A percentile compares a stretch with the other conserved stretches of the same genome.
Evolutionary conservation across 2,797 vertebrate species (phyloP).

Genomic region (Sebastiscus tertius): DNA sequence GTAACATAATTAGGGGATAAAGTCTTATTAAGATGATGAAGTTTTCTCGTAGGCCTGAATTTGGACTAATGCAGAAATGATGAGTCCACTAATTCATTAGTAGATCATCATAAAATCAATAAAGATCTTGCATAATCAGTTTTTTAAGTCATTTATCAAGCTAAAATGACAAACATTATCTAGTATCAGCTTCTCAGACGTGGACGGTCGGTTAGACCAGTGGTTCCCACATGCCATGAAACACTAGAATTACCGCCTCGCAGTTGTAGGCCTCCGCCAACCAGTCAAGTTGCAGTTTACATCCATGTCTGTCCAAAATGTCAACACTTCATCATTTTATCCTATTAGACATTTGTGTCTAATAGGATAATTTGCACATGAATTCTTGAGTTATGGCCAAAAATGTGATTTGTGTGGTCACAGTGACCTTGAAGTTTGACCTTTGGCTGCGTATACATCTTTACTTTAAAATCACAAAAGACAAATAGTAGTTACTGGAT

Average conservation of each 20-base stretch:
- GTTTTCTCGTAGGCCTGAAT: background rate
- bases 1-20: background rate
- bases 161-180: background rate
- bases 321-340: too few relatives aligned
- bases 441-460: too few relatives aligned
- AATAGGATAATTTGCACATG: too few relatives aligned
- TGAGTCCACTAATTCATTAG: background rate
- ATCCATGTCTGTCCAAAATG: too few relatives aligned
- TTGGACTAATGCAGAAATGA: background rate
- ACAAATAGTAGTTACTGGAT: too few relatives aligned
- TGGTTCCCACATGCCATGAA: background rate
- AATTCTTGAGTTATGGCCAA: too few relatives aligned
- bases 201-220: background rate
- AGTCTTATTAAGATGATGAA: background rate
- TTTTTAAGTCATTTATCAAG: background rate
- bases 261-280: accelerated
- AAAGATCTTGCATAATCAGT: background rate
- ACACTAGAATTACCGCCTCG: too few relatives aligned
- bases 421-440: too few relatives aligned
- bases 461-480: too few relatives aligned
- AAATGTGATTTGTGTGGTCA: too few relatives aligned
- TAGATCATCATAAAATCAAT: background rate
- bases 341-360: too few relatives aligned
- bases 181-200: background rate
- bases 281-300: too few relatives aligned